phyloP scores from a whole-genome alignment of 64 coral and sea anemone species.

The Orbicella faveolata region DNA sequence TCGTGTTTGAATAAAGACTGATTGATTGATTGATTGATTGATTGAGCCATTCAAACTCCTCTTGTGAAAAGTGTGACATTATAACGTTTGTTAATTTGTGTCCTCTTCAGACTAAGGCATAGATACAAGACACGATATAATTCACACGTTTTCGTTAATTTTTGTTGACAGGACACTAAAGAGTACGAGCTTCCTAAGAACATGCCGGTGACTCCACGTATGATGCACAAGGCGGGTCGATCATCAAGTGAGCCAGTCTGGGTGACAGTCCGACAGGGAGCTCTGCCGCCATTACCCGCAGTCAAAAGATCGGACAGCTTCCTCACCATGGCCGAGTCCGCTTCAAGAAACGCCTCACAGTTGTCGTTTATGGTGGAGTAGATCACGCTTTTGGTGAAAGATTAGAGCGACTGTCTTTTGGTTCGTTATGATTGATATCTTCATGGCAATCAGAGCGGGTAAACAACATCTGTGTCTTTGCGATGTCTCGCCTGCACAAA shows the following conservation, averaged over 20 bases:
- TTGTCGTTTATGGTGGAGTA: slow-evolving; percentile 57
- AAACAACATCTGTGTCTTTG: not conserved
- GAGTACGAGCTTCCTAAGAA: slow-evolving; percentile 76
- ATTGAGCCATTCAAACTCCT: too few species aligned
- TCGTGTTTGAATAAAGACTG: too few species aligned
- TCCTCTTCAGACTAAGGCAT: too few species aligned
- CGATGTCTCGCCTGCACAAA: too few species aligned
- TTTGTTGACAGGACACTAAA: slow-evolving; percentile 41
- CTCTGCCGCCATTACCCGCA: slow-evolving; percentile 54
- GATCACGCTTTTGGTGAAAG: not conserved
- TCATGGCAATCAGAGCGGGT: not conserved
- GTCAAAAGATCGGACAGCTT: slow-evolving; percentile 66
- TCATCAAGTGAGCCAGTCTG: slow-evolving; percentile 52
- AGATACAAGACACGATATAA: not conserved
- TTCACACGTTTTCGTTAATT: not conserved
- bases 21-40: too few species aligned
- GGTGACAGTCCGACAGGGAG: slow-evolving; percentile 41
- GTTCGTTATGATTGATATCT: not conserved
- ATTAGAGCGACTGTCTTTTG: not conserved
- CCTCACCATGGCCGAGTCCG: slow-evolving; percentile 19
- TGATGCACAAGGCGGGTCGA: slow-evolving; percentile 53
- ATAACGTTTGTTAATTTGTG: too few species aligned
- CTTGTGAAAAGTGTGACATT: too few species aligned
- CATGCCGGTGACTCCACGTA: slow-evolving; percentile 71
- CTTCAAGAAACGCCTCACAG: slow-evolving; percentile 70